Percentiles rank a stretch among this genome's conserved stretches.
Conservation (phyloP, 2,888 invertebrate species). For the Pyrrhia umbra region DNA sequence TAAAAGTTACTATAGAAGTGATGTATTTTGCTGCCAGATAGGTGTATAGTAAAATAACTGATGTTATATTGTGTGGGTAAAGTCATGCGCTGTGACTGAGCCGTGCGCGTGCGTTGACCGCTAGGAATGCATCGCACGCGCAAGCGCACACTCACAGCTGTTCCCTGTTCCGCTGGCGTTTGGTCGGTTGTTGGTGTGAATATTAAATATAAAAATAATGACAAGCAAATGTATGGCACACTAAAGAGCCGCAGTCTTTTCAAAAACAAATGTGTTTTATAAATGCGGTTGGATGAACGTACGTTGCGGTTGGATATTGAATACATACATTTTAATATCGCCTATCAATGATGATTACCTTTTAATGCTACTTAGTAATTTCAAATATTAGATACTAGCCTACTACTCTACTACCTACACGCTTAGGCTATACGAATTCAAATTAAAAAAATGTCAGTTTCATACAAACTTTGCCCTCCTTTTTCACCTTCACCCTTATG, state of each 20-base stretch:
- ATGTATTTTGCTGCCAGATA: slow-evolving; percentile 31
- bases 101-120: slow-evolving; percentile 81
- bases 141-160: slow-evolving; percentile 68
- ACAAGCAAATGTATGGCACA: neutral
- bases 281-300: no score
- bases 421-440: no score
- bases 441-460: no score
- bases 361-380: no score
- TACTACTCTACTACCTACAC: no score
- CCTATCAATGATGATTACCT: no score
- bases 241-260: neutral
- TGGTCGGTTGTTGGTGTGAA: slow-evolving; percentile 33
- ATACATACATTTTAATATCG: no score
- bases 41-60: slow-evolving; percentile 38
- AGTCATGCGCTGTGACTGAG: slow-evolving; percentile 56
- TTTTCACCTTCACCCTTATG: no score
- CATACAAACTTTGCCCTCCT: no score
- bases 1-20: slow-evolving; percentile 27
- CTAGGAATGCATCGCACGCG: slow-evolving; percentile 78
- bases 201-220: slow-evolving; percentile 39
- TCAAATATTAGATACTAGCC: no score
- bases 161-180: slow-evolving; percentile 71
- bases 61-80: slow-evolving; percentile 40
- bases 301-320: no score
- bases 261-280: neutral